Evolutionary conservation across 2,113 vertebrate species (phyloP).

Genomic region (Gasterosteus nipponicus): DNA sequence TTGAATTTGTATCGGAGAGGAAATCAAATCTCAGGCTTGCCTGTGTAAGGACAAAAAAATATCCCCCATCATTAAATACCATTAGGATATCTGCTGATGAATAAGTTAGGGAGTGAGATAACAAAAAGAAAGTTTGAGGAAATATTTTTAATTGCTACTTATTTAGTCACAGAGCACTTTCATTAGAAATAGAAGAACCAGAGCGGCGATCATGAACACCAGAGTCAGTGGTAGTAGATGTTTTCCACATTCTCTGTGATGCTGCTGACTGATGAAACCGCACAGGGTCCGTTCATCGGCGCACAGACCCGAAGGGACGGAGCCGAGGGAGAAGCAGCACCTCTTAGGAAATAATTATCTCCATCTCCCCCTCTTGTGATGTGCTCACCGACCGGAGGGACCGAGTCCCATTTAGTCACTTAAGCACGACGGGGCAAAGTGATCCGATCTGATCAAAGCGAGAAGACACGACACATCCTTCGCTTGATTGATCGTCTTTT

Average conservation of each 20-base stretch:
- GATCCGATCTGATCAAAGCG: slow-evolving; percentile 34
- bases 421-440: background rate
- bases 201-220: slow-evolving; percentile 33
- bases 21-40: slow-evolving; percentile 37
- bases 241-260: slow-evolving; percentile 65
- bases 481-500: background rate
- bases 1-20: slow-evolving; percentile 42
- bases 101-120: background rate
- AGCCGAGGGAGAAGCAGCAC: slow-evolving; percentile 40
- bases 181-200: slow-evolving; percentile 22
- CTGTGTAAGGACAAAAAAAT: slow-evolving; percentile 7
- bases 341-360: slow-evolving; percentile 67
- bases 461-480: background rate
- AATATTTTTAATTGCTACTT: background rate
- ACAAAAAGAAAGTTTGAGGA: background rate
- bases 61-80: slow-evolving; percentile 10
- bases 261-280: slow-evolving; percentile 50
- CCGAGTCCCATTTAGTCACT: background rate
- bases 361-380: slow-evolving; percentile 29
- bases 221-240: slow-evolving; percentile 49
- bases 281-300: slow-evolving; percentile 9
- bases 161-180: slow-evolving; percentile 20
- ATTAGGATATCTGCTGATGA: slow-evolving; percentile 10
- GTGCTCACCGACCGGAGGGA: background rate
- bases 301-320: background rate